phyloP scores from a whole-genome alignment of 2,113 vertebrate species.

The Phalacrocorax carbo region DNA sequence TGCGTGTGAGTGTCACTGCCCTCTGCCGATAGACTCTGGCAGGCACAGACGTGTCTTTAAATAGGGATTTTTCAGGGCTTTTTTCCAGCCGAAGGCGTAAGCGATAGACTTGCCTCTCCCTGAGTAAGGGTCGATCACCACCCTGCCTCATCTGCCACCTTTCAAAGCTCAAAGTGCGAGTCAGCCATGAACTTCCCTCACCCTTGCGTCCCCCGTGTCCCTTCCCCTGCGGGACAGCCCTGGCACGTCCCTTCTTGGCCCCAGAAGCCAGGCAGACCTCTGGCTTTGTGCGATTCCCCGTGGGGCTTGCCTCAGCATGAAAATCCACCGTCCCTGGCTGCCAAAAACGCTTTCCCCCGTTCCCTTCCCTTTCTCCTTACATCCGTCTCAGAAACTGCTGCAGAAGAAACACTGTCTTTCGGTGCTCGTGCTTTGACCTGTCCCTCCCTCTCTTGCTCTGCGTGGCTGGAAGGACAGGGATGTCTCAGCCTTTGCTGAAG shows the following conservation, averaged over 20 bases:
- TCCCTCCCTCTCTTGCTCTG: neutral
- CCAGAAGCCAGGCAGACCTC: neutral
- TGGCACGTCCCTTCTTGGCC: neutral
- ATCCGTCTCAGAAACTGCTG: accelerated
- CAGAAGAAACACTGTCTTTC: neutral
- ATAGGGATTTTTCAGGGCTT: accelerated
- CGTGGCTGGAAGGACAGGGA: neutral
- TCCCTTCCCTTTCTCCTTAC: neutral
- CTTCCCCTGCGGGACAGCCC: neutral
- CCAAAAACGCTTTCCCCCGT: neutral
- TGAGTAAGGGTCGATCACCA: neutral
- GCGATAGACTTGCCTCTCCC: neutral
- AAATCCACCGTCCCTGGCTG: neutral
- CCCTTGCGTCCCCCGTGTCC: neutral
- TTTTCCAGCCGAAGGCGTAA: neutral
- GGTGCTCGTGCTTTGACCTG: neutral
- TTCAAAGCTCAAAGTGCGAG: neutral
- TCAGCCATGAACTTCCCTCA: neutral
- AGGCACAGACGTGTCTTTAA: neutral
- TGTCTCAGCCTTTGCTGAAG: neutral
- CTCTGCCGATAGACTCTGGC: conserved; percentile 42
- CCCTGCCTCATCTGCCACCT: neutral
- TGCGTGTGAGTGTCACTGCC: conserved; percentile 3
- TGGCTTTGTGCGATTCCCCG: neutral
- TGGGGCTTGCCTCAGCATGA: neutral